Evolutionary conservation across 2,113 vertebrate species (phyloP).

Genomic region (Pimephales promelas): DNA sequence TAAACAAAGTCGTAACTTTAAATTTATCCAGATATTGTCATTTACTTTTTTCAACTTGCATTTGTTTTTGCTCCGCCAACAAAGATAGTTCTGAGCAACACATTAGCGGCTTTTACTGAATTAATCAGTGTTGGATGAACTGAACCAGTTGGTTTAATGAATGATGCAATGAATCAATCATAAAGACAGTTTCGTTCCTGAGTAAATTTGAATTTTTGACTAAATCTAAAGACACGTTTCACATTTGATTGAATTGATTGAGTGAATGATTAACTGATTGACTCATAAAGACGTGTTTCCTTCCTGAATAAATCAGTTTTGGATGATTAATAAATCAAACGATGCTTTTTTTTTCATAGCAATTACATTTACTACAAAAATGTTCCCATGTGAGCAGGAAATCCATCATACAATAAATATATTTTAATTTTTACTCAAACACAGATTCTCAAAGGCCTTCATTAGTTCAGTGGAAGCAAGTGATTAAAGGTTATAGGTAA

Average conservation of each 20-base stretch:
- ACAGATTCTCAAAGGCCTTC: neutral
- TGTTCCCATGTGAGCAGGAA: neutral
- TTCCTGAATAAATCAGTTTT: neutral
- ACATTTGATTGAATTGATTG: neutral
- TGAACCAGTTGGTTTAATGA: neutral
- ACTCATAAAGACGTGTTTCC: neutral
- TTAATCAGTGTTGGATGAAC: neutral
- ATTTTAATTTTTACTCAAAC: conserved; percentile 26
- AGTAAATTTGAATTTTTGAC: neutral
- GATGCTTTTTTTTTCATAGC: neutral
- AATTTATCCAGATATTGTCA: neutral
- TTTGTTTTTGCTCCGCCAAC: neutral
- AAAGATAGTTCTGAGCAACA: neutral
- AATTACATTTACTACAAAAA: neutral
- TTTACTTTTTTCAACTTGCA: neutral
- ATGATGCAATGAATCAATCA: neutral
- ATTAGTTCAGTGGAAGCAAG: conserved; percentile 35
- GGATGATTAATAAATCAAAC: neutral
- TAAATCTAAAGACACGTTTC: neutral
- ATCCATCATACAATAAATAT: conserved; percentile 29
- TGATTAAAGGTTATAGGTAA: neutral
- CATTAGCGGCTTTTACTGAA: too few relatives aligned
- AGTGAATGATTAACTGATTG: neutral
- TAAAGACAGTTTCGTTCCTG: neutral
- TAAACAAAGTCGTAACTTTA: neutral